phyloP scores from a whole-genome alignment of 2,888 invertebrate species.

The Melitaea athalia region DNA sequence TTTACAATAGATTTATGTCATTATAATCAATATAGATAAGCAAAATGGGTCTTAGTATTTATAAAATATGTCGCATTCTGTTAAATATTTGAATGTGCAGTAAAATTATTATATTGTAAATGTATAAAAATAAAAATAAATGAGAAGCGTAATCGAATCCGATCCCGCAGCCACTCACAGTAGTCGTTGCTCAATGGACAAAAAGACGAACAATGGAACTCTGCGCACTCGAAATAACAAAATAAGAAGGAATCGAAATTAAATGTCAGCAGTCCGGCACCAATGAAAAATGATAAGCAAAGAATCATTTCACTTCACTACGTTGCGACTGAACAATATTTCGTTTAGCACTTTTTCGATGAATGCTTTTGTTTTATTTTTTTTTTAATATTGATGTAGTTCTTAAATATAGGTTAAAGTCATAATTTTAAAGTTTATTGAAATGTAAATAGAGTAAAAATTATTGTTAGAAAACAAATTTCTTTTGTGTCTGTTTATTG shows the following conservation, averaged over 20 bases:
- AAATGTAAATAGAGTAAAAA: neutral
- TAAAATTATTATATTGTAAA: too few relatives aligned
- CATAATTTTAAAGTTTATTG: too few relatives aligned
- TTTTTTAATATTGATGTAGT: neutral
- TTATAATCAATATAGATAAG: too few relatives aligned
- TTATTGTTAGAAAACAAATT: neutral
- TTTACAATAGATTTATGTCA: too few relatives aligned
- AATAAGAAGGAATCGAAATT: conserved; percentile 64
- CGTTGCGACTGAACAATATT: conserved; percentile 21
- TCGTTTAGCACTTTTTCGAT: neutral
- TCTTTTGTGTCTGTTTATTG: neutral
- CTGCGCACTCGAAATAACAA: conserved; percentile 48
- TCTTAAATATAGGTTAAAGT: neutral
- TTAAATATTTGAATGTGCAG: too few relatives aligned
- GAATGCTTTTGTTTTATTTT: neutral
- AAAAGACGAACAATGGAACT: conserved; percentile 49
- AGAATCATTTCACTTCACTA: conserved; percentile 37
- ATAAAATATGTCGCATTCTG: too few relatives aligned
- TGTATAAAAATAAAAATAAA: neutral
- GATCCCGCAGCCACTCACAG: conserved; percentile 45
- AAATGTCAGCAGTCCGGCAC: conserved; percentile 56
- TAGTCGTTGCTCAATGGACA: conserved; percentile 50
- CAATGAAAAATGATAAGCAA: conserved; percentile 55
- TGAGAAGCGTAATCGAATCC: conserved; percentile 51
- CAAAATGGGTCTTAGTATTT: too few relatives aligned